Evolutionary conservation across 2,888 invertebrate species (phyloP).

Genomic region (Embidobia sp.): DNA sequence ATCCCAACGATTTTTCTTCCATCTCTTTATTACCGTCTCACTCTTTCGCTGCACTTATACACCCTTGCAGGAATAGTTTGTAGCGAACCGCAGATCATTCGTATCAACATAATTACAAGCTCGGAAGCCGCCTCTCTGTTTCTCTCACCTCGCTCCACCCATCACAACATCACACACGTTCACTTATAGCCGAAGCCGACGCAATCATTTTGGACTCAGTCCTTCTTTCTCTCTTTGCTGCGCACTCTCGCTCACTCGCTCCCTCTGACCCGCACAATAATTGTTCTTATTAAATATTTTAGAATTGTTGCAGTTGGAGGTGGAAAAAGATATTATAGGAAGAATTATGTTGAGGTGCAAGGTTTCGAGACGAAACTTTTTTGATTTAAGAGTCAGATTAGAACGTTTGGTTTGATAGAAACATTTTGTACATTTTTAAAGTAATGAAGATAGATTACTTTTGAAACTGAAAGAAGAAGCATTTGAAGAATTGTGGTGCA

Average conservation of each 20-base stretch:
- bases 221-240: background rate
- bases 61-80: constrained; percentile 71
- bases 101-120: constrained; percentile 82
- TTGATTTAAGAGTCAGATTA: constrained; percentile 10
- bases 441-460: no score
- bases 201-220: constrained; percentile 56
- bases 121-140: constrained; percentile 81
- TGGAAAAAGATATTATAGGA: constrained; percentile 21
- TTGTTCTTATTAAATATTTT: constrained; percentile 58
- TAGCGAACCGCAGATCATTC: constrained; percentile 81
- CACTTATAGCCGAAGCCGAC: constrained; percentile 60
- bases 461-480: no score
- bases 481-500: no score
- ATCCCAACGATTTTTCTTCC: constrained; percentile 30
- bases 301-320: constrained; percentile 17
- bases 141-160: constrained; percentile 81
- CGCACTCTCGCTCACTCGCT: constrained; percentile 30
- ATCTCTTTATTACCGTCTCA: constrained; percentile 53
- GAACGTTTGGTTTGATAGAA: background rate
- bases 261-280: constrained; percentile 34
- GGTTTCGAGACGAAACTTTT: background rate
- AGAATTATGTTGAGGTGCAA: background rate
- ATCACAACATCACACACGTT: constrained; percentile 79
- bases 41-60: constrained; percentile 51
- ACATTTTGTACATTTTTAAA: no score